A percentile compares a stretch with the other conserved stretches of the same genome.
Evolutionary conservation across 2,888 invertebrate genomes (phyloP).

Genomic region (Aelia acuminata): DNA sequence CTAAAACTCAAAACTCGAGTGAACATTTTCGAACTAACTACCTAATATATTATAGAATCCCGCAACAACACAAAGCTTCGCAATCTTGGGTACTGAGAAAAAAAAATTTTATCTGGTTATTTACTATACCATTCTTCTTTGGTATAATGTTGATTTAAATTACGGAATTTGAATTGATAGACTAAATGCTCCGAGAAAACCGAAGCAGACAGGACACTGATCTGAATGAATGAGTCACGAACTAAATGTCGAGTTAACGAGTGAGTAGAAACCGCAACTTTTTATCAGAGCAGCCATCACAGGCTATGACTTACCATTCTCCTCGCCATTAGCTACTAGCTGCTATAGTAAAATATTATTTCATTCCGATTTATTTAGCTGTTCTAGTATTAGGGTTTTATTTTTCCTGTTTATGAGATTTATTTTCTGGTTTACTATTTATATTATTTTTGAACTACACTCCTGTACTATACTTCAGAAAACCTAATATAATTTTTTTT

Average conservation of each 20-base stretch:
- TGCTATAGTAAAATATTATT: background rate
- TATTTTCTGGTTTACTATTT: too few species aligned
- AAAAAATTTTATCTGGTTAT: too few species aligned
- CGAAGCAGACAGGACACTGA: background rate
- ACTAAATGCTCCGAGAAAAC: background rate
- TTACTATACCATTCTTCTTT: background rate
- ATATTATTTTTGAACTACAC: too few species aligned
- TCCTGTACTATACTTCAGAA: too few species aligned
- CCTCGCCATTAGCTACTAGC: background rate
- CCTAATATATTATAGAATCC: too few species aligned
- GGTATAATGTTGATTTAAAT: background rate
- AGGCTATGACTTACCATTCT: background rate
- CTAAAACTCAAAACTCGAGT: too few species aligned
- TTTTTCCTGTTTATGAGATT: background rate
- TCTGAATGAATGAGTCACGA: conserved; percentile 23
- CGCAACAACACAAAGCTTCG: too few species aligned
- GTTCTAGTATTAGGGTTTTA: background rate
- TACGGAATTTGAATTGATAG: background rate
- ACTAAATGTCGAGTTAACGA: background rate
- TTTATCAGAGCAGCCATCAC: conserved; percentile 25
- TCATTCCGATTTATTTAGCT: background rate
- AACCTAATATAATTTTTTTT: too few species aligned
- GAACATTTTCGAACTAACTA: too few species aligned
- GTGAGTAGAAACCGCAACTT: background rate
- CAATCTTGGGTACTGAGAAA: too few species aligned